Evolutionary conservation across 2,797 vertebrate genomes (phyloP).

Genomic region (Pangasius mekongensis): DNA sequence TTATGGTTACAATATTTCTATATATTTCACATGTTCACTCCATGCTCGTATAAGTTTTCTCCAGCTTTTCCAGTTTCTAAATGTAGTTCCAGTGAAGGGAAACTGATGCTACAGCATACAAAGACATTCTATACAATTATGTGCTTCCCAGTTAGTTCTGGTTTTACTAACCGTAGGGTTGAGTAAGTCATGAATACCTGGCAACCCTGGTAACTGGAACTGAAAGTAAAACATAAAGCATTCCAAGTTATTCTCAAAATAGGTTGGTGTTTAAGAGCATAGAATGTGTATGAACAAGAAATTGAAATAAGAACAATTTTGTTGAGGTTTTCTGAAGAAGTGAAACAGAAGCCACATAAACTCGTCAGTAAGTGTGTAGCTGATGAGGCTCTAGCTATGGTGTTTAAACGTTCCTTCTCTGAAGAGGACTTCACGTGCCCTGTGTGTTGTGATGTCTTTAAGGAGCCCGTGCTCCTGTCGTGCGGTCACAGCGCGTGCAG

Average conservation of each 20-base stretch:
- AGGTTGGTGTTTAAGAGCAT: background rate
- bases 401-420: conserved; percentile 29
- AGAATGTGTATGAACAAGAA: background rate
- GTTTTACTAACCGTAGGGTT: background rate
- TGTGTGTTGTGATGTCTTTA: conserved; percentile 77
- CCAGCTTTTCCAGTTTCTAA: too few relatives aligned
- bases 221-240: background rate
- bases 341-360: background rate
- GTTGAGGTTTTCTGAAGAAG: background rate
- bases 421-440: conserved; percentile 74
- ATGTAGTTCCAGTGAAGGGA: too few relatives aligned
- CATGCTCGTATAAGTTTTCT: too few relatives aligned
- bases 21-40: too few relatives aligned
- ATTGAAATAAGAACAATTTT: background rate
- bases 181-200: background rate
- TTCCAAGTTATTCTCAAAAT: background rate
- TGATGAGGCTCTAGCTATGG: conserved; percentile 18
- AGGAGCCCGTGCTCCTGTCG: conserved; percentile 70
- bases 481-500: conserved; percentile 80
- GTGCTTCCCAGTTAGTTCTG: too few relatives aligned
- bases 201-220: background rate
- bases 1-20: too few relatives aligned
- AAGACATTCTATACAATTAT: too few relatives aligned
- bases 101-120: too few relatives aligned
- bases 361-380: too few relatives aligned